Base-by-base conservation (phyloP, 2,888 invertebrate genomes). In the Brachylomia viminalis region DNA sequence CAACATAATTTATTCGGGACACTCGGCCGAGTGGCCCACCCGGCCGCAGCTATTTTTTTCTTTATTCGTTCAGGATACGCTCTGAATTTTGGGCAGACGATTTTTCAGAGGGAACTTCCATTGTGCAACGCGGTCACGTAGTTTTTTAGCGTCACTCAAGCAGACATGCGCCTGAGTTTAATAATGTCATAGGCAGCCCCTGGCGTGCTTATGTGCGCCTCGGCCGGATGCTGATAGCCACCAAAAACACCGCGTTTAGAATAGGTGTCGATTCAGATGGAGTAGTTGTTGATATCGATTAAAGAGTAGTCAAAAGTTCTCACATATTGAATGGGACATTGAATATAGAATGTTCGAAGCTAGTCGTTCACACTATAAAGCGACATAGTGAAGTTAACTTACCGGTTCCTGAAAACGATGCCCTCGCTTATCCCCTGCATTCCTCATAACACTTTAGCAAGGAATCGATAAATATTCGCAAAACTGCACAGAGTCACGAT, bases 1-100 rank as follows among this genome's bases (percentile, higher is more conserved):
- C 94, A 95, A 91, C 93, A 95, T 95, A 95, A 95, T 95, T 95
- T 95, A 95, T 95, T 95, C 95, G 92, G 94, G 93, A 93, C 93
- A 92, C 92, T 93, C 91, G 82, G 87, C 88, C 85, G 89, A 93
- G 93, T 93, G 91, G 92, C 91, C 92, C 91, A 86, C 88, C 90
- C 90, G 91, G 92, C 87, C 85, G 78, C 81, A 61, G 87, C 89
- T 90, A 92, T 93, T 93, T 93, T 95, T 95, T 95, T 93, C 93
- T 93, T 93, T 94, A 93, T 94, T 93, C 93, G 91, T 91, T 91
- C 90, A 89, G 90, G 89, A 92, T 93, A 90, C 92, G 91, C 90
- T 91, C 90, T 89, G 92, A 93, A 93, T 94, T 94, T 90, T 87
- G 92, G 90, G 79, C 88, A 85, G 91, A 89, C 91, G 91, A 94